Evolutionary conservation across 2,113 vertebrate genomes (phyloP).

Genomic region (Seriola aureovittata): DNA sequence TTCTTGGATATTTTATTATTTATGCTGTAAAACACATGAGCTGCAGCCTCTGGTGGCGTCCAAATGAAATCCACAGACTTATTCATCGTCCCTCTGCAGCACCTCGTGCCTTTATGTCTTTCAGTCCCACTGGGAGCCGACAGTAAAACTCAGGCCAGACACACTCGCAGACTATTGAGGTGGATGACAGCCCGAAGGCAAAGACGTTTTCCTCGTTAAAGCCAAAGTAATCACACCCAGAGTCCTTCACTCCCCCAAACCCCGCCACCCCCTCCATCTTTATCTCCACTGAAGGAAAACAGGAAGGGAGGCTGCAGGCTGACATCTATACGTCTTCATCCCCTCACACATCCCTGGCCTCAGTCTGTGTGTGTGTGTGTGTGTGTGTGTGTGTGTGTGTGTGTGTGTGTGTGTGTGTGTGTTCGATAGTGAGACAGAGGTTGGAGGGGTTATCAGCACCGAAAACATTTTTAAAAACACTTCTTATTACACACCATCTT

Average conservation of each 20-base stretch:
- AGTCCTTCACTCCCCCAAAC: slow-evolving; percentile 26
- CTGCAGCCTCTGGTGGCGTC: not conserved
- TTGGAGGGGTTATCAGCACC: not conserved
- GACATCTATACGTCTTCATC: slow-evolving; percentile 40
- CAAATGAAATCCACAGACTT: not conserved
- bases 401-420: slow-evolving; percentile 1
- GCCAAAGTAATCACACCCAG: slow-evolving; percentile 49
- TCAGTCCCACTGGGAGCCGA: not conserved
- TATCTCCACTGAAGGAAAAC: slow-evolving; percentile 29
- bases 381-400: no score
- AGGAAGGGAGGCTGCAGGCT: slow-evolving; percentile 39
- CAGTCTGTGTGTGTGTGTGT: slow-evolving; percentile 1
- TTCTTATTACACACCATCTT: not conserved
- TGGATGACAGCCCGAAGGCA: slow-evolving; percentile 54
- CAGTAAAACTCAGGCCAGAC: slow-evolving; percentile 26
- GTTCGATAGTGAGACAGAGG: not conserved
- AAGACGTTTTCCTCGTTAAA: slow-evolving; percentile 60
- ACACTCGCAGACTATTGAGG: slow-evolving; percentile 46
- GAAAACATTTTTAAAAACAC: not conserved
- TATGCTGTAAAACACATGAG: slow-evolving; percentile 7
- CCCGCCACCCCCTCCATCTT: not conserved
- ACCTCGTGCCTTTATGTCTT: not conserved
- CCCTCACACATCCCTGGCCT: not conserved
- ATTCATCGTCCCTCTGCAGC: not conserved
- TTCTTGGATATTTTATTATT: slow-evolving; percentile 7